Base-by-base conservation (phyloP, 1,140 invertebrate genomes). In the Dolichoris vasculosae region DNA sequence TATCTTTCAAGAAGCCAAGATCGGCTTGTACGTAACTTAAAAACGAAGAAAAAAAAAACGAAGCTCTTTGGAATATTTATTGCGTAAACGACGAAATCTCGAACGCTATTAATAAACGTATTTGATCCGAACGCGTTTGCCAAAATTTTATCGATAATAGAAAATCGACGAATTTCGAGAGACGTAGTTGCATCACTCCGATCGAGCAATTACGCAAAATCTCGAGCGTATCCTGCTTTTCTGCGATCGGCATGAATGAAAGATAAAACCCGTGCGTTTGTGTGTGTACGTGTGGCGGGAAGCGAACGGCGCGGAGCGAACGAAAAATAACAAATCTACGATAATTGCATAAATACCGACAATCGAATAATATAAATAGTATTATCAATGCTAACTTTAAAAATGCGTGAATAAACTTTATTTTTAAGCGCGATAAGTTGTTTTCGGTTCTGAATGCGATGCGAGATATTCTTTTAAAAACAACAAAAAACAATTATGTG, bases 201-300 rank as follows among this genome's bases (percentile, higher is more conserved):
- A 75, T 83, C 69, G 32, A n/a, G 43, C 55, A 51, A 63, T 79
- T 79, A 38, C 46, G 73, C 76, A 79, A 85, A 80, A 80, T 73
- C 9, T 77, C 0, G 64, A 26, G 48, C 67, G 77, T 77, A 80
- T 85, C 78, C 84, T 80, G 78, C 46, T 20, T 64, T 64, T 17
- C 59, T 6, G 32, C n/a, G 64, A 84, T 55, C 83, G 38, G 78
- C 69, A 85, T 85, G 78, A 80, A 85, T 85, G 84, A 85, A 85
- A 81, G 84, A 85, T 85, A 85, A 85, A 78, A 2, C 0, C 9
- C 3, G 30, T 30, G 30, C 13, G 46, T 0, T 20, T 6, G 13
- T 40, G 26, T n/a, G 48, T n/a, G 51, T 32, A 20, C 30, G 0
- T 35, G 71, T 17, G 51, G n/a, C 38, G 40, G 26, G 43, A 46